A percentile compares a stretch with the other conserved stretches of the same genome.
phyloP scores from a whole-genome alignment of 2,113 vertebrate genomes.

The Xiphophorus maculatus region DNA sequence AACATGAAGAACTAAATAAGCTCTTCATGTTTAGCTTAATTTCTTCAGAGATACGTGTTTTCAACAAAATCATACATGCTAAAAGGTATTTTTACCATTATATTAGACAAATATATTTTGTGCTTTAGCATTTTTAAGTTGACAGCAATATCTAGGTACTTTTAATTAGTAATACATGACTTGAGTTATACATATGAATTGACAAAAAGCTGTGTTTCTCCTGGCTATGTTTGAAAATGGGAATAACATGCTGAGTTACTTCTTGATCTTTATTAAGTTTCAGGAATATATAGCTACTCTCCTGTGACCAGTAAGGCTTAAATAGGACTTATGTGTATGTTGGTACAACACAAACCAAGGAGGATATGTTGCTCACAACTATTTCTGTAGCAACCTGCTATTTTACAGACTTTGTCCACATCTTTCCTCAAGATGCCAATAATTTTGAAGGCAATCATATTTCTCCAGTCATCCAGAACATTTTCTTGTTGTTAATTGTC shows the following conservation, averaged over 20 bases:
- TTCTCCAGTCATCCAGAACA: background rate
- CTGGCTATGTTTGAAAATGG: background rate
- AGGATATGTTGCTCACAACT: background rate
- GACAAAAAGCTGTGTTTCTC: background rate
- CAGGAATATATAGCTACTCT: background rate
- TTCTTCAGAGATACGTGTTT: no score
- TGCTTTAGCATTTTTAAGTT: background rate
- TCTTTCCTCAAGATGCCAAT: background rate
- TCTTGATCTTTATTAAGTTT: background rate
- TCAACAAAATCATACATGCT: background rate
- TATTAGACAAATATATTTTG: background rate
- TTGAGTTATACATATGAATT: background rate
- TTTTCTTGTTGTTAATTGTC: background rate
- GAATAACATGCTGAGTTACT: background rate
- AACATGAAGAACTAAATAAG: no score
- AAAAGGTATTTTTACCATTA: background rate
- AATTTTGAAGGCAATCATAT: background rate
- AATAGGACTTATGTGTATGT: background rate
- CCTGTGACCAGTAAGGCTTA: background rate
- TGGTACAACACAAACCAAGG: background rate
- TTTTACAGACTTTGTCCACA: background rate
- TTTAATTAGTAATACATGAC: background rate
- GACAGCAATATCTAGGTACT: background rate
- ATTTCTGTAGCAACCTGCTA: background rate
- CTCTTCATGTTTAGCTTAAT: no score